A percentile compares a stretch with the other conserved stretches of the same genome.
These are phyloP conservation scores for Calephelis perditalis DNA, from an alignment of 2,888 invertebrate genomes.

Conservation along the genomic window DNA sequence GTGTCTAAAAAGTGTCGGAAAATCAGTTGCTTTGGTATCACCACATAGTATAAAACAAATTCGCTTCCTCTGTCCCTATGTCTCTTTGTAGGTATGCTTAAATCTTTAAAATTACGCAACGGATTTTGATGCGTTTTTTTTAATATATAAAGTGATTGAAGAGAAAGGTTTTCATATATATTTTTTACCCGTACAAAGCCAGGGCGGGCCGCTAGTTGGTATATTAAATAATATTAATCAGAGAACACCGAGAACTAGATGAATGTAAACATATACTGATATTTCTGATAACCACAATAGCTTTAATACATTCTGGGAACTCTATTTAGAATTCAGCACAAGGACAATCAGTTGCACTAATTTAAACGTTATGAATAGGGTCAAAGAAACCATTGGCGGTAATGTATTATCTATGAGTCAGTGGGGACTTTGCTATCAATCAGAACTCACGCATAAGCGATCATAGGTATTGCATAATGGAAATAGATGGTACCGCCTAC, in stretches of 20 bases:
- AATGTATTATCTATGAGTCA: slow-evolving; percentile 64
- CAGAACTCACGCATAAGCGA: slow-evolving; percentile 55
- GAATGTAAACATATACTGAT: slow-evolving; percentile 28
- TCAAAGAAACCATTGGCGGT: slow-evolving; percentile 64
- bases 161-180: no score
- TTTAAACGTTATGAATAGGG: slow-evolving; percentile 61
- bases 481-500: slow-evolving; percentile 62
- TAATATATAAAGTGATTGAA: no score
- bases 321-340: slow-evolving; percentile 59
- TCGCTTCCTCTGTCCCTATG: no score
- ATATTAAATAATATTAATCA: slow-evolving; percentile 17
- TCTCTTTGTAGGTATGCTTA: no score
- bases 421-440: slow-evolving; percentile 61
- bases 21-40: no score
- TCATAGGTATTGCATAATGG: slow-evolving; percentile 46
- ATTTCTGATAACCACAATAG: slow-evolving; percentile 17
- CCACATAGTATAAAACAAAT: no score
- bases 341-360: slow-evolving; percentile 61
- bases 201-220: background rate
- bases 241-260: slow-evolving; percentile 26
- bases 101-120: no score
- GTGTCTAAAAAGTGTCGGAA: no score
- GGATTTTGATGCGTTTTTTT: no score
- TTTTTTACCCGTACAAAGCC: no score
- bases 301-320: slow-evolving; percentile 59